Percentiles rank a stretch among this genome's conserved stretches.
Evolutionary conservation across 64 coral and sea anemone genomes (phyloP).

Genomic region (Stichodactyla helianthus): DNA sequence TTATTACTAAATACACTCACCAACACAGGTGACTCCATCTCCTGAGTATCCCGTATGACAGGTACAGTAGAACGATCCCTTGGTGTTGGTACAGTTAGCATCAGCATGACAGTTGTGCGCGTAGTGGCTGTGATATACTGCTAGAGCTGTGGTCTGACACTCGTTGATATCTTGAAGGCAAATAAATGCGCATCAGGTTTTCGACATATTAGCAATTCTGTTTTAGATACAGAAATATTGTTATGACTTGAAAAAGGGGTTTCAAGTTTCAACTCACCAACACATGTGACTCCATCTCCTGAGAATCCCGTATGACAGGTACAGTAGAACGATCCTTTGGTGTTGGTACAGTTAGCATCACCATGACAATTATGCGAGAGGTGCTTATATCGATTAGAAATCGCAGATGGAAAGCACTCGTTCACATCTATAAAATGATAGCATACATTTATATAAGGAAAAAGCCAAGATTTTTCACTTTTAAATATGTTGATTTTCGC

Average conservation of each 20-base stretch:
- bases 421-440: conserved; percentile 37
- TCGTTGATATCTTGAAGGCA: conserved; percentile 50
- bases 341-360: conserved; percentile 70
- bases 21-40: conserved; percentile 35
- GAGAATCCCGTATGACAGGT: conserved; percentile 61
- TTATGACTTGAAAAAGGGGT: no score
- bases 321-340: conserved; percentile 67
- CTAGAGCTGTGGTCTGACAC: conserved; percentile 24
- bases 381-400: neutral
- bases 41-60: conserved; percentile 50
- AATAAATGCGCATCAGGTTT: no score
- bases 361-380: conserved; percentile 51
- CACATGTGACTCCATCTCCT: conserved; percentile 54
- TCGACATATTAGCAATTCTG: no score
- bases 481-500: no score
- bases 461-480: no score
- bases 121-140: conserved; percentile 15
- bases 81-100: conserved; percentile 59
- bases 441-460: no score
- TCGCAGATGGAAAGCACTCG: conserved; percentile 32
- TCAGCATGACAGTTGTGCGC: conserved; percentile 43
- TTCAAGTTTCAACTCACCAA: neutral
- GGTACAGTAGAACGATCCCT: conserved; percentile 45
- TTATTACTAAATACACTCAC: neutral
- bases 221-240: no score